Percentiles rank a stretch among this genome's conserved stretches.
Conservation (phyloP, 2,113 vertebrate genomes). For the Aepyceros melampus region DNA sequence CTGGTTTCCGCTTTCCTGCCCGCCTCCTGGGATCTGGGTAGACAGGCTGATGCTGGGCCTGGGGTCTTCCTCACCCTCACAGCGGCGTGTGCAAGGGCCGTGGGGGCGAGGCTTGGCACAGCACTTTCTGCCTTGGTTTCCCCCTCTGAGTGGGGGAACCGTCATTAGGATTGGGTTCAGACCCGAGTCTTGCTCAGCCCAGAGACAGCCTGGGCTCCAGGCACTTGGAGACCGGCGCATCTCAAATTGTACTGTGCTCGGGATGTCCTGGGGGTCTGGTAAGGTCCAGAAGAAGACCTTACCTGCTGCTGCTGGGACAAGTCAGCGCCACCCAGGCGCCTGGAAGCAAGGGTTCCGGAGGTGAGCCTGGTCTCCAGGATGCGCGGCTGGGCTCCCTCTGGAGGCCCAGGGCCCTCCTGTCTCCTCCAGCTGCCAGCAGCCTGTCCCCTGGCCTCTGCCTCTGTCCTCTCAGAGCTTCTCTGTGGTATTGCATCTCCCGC, state of each 20-base stretch:
- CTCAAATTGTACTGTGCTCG: accelerated
- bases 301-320: neutral
- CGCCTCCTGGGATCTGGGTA: accelerated
- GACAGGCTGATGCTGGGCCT: accelerated
- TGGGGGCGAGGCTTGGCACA: neutral
- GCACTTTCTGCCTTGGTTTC: neutral
- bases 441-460: accelerated
- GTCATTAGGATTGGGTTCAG: neutral
- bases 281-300: neutral
- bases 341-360: neutral
- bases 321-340: accelerated
- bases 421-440: neutral
- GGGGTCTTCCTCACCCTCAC: accelerated
- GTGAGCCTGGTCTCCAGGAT: neutral
- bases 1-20: accelerated
- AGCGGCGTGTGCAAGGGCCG: too few relatives aligned
- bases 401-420: neutral
- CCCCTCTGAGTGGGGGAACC: too few relatives aligned
- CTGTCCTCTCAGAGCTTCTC: accelerated
- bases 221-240: accelerated
- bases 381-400: accelerated
- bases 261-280: neutral
- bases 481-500: neutral
- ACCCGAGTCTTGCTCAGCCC: neutral
- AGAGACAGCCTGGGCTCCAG: neutral